Evolutionary conservation across 2,888 invertebrate species (phyloP).

Genomic region (Lepidochitona cinerea): DNA sequence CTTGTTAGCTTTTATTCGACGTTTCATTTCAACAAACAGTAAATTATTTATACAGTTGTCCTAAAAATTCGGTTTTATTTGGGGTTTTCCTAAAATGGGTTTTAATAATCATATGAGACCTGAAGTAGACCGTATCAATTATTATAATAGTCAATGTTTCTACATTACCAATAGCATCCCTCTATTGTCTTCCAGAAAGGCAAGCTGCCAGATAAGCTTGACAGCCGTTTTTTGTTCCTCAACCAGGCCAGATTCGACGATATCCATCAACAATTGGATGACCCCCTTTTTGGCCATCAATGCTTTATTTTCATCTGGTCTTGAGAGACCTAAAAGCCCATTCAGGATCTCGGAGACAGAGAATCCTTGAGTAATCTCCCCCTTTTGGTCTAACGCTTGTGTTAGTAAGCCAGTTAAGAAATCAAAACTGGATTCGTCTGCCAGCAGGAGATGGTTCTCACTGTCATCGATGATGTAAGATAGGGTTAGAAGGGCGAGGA

Average conservation of each 20-base stretch:
- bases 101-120: too few species aligned
- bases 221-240: slow-evolving; percentile 27
- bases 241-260: slow-evolving; percentile 35
- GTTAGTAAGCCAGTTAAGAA: slow-evolving; percentile 39
- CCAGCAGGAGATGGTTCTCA: slow-evolving; percentile 41
- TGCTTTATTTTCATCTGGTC: slow-evolving; percentile 50
- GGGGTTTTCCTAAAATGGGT: too few species aligned
- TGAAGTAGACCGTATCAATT: too few species aligned
- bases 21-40: too few species aligned
- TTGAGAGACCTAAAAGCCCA: slow-evolving; percentile 47
- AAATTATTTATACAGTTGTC: too few species aligned
- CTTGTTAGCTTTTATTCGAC: too few species aligned
- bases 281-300: slow-evolving; percentile 41
- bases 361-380: slow-evolving; percentile 43
- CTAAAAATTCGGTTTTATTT: too few species aligned
- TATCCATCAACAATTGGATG: slow-evolving; percentile 24
- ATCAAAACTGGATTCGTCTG: slow-evolving; percentile 44
- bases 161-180: slow-evolving; percentile 42
- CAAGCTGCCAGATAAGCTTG: slow-evolving; percentile 46
- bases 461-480: slow-evolving; percentile 51
- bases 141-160: too few species aligned
- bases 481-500: slow-evolving; percentile 46
- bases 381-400: slow-evolving; percentile 29
- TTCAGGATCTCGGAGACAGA: slow-evolving; percentile 47
- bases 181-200: slow-evolving; percentile 48